These are phyloP conservation scores for Thelaira solivaga DNA, from an alignment of 2,888 invertebrate species.

Conservation along the genomic window DNA sequence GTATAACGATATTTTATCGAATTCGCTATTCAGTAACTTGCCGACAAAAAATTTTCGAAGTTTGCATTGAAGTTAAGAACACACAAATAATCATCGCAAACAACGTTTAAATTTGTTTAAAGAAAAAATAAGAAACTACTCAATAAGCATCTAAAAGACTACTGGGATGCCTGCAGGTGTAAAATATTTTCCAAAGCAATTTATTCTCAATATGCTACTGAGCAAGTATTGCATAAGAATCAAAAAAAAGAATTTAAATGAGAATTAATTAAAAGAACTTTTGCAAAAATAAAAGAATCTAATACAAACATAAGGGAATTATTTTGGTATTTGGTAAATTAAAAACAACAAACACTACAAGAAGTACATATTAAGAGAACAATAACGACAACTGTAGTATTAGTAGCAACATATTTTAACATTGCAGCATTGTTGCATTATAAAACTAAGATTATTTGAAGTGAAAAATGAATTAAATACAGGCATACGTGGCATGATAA, in stretches of 20 bases:
- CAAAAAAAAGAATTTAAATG: slow-evolving; percentile 9
- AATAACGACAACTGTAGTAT: slow-evolving; percentile 37
- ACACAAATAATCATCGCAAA: no score
- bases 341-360: slow-evolving; percentile 61
- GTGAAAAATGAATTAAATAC: slow-evolving; percentile 44
- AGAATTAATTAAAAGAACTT: slow-evolving; percentile 38
- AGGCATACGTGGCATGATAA: not conserved
- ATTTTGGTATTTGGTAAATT: slow-evolving; percentile 62
- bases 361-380: slow-evolving; percentile 35
- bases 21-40: no score
- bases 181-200: slow-evolving; percentile 11
- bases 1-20: no score
- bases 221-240: not conserved
- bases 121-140: no score
- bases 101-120: no score
- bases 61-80: no score
- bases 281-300: slow-evolving; percentile 51
- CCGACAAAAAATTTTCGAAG: no score
- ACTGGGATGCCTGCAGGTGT: no score
- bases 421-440: slow-evolving; percentile 32
- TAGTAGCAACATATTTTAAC: slow-evolving; percentile 25
- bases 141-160: no score
- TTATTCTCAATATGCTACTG: slow-evolving; percentile 20
- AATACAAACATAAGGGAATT: slow-evolving; percentile 61
- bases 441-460: slow-evolving; percentile 71